These are phyloP conservation scores for Chrysolina americana DNA, from an alignment of 2,888 invertebrate species.

Conservation along the genomic window DNA sequence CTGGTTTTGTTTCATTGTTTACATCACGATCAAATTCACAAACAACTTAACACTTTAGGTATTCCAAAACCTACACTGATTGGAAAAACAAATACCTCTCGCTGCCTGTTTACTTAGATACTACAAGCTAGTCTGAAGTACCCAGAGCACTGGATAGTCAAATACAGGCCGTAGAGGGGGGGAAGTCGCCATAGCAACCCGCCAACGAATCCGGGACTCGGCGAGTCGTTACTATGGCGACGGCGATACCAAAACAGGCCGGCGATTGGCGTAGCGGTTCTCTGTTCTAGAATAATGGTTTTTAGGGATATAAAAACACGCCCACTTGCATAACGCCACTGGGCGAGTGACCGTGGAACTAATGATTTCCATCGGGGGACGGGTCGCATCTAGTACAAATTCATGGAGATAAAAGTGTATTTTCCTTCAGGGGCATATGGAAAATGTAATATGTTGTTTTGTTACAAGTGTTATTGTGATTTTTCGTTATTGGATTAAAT, in stretches of 20 bases:
- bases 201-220: slow-evolving; percentile 55
- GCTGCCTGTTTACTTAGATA: slow-evolving; percentile 72
- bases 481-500: slow-evolving; percentile 14
- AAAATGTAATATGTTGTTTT: slow-evolving; percentile 34
- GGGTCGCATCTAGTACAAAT: slow-evolving; percentile 53
- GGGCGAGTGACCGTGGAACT: slow-evolving; percentile 55
- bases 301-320: slow-evolving; percentile 37
- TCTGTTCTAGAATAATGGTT: slow-evolving; percentile 49
- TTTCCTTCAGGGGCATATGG: neutral
- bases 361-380: slow-evolving; percentile 55
- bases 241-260: slow-evolving; percentile 51
- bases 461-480: slow-evolving; percentile 27
- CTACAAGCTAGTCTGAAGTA: slow-evolving; percentile 71
- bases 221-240: slow-evolving; percentile 59
- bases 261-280: slow-evolving; percentile 53
- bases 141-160: slow-evolving; percentile 71
- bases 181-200: slow-evolving; percentile 63
- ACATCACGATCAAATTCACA: slow-evolving; percentile 71
- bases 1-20: slow-evolving; percentile 71
- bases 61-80: slow-evolving; percentile 72
- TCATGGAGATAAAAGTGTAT: slow-evolving; percentile 45
- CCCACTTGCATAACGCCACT: slow-evolving; percentile 51
- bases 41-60: slow-evolving; percentile 71
- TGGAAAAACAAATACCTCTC: slow-evolving; percentile 74
- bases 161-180: slow-evolving; percentile 66